These are phyloP conservation scores for Shargacucullia verbasci DNA, from an alignment of 2,888 invertebrate genomes.

Conservation along the genomic window DNA sequence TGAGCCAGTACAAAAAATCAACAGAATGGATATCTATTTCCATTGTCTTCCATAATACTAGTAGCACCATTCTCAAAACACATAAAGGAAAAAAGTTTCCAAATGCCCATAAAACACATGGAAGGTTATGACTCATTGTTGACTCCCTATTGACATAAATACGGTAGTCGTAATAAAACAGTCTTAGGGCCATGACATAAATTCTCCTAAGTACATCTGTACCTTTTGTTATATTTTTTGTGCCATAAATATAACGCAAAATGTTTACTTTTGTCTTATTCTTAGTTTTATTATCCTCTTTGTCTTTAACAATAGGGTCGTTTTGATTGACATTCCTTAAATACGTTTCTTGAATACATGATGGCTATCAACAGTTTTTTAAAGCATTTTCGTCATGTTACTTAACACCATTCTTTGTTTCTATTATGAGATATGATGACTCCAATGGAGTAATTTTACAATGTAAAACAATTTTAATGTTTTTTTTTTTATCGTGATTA, in stretches of 20 bases:
- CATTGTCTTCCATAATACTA: slow-evolving; percentile 65
- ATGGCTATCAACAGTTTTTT: slow-evolving; percentile 33
- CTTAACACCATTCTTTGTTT: slow-evolving; percentile 28
- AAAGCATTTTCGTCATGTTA: slow-evolving; percentile 14
- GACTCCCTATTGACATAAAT: slow-evolving; percentile 72
- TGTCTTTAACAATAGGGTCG: slow-evolving; percentile 49
- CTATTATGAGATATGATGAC: slow-evolving; percentile 13
- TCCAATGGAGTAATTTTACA: too few relatives aligned
- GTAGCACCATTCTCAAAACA: slow-evolving; percentile 49
- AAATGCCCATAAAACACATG: slow-evolving; percentile 67
- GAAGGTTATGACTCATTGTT: slow-evolving; percentile 78
- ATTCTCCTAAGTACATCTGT: slow-evolving; percentile 61
- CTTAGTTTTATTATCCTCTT: slow-evolving; percentile 53
- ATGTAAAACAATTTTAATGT: too few relatives aligned
- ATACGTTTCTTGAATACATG: slow-evolving; percentile 21
- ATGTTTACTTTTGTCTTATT: slow-evolving; percentile 60
- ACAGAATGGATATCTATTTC: slow-evolving; percentile 41
- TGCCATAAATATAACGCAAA: slow-evolving; percentile 61
- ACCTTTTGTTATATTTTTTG: slow-evolving; percentile 67
- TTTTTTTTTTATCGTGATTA: too few relatives aligned
- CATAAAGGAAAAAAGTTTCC: slow-evolving; percentile 58
- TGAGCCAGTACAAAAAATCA: slow-evolving; percentile 16
- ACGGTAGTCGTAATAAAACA: slow-evolving; percentile 69
- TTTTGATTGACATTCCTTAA: slow-evolving; percentile 51
- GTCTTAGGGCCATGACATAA: slow-evolving; percentile 66